A percentile compares a stretch with the other conserved stretches of the same genome.
phyloP scores from a whole-genome alignment of 2,888 invertebrate species.

The Diplolepis rosae region DNA sequence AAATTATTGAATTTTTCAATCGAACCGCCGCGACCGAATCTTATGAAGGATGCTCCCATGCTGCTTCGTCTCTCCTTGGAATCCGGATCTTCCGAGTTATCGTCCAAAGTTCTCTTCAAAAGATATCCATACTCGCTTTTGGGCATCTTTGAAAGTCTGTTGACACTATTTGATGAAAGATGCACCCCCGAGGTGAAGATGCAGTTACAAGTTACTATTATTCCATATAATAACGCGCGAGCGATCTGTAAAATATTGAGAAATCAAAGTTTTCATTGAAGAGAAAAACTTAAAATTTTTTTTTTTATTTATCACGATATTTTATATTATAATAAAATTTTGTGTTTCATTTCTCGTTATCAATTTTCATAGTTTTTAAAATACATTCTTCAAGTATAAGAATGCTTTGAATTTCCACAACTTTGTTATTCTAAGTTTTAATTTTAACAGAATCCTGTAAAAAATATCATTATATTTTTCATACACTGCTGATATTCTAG shows the following conservation, averaged over 20 bases:
- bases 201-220: slow-evolving; percentile 57
- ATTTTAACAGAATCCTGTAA: too few relatives aligned
- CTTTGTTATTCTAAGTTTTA: too few relatives aligned
- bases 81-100: slow-evolving; percentile 55
- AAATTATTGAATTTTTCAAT: slow-evolving; percentile 32
- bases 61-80: slow-evolving; percentile 64
- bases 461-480: too few relatives aligned
- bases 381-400: too few relatives aligned
- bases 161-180: slow-evolving; percentile 45
- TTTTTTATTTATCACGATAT: too few relatives aligned
- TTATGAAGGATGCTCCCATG: slow-evolving; percentile 64
- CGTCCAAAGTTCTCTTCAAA: slow-evolving; percentile 55
- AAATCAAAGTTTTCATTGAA: background rate
- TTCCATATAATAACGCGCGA: slow-evolving; percentile 54
- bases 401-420: too few relatives aligned
- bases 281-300: background rate
- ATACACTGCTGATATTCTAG: too few relatives aligned
- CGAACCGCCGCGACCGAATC: slow-evolving; percentile 53
- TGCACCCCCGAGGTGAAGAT: slow-evolving; percentile 53
- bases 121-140: slow-evolving; percentile 60
- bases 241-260: slow-evolving; percentile 52
- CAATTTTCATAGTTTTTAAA: too few relatives aligned
- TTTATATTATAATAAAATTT: too few relatives aligned
- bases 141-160: slow-evolving; percentile 51
- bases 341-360: too few relatives aligned